A percentile compares a stretch with the other conserved stretches of the same genome.
Conservation (phyloP, 2,888 invertebrate genomes). For the Papilio protenor region DNA sequence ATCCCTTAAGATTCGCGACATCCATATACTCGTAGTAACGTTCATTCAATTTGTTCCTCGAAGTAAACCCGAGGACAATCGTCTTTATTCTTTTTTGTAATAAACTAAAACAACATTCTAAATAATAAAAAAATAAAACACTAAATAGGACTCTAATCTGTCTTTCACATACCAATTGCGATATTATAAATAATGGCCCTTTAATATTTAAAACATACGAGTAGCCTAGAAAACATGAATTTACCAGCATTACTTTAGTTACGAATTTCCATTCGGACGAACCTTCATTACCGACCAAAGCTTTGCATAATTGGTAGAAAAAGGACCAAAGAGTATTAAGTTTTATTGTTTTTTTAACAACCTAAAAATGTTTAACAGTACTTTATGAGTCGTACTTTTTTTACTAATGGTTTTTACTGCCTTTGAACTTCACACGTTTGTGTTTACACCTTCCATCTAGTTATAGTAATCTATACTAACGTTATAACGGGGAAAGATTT, state of each 20-base stretch:
- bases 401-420: neutral
- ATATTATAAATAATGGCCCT: neutral
- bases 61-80: neutral
- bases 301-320: neutral
- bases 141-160: neutral
- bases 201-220: neutral
- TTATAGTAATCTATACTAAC: neutral
- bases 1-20: constrained; percentile 23
- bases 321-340: neutral
- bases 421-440: neutral
- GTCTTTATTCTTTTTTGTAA: constrained; percentile 3
- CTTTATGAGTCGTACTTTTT: neutral
- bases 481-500: too few species aligned
- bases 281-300: neutral
- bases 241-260: neutral
- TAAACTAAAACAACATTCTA: neutral
- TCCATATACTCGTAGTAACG: neutral
- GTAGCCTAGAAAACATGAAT: neutral
- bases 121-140: neutral
- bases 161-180: too few species aligned
- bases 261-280: constrained; percentile 2
- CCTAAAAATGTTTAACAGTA: neutral
- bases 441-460: neutral
- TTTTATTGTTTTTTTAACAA: neutral
- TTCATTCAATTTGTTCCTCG: constrained; percentile 18